Evolutionary conservation across 1,140 invertebrate genomes (phyloP).

Genomic region (Macrobrachium rosenbergii): DNA sequence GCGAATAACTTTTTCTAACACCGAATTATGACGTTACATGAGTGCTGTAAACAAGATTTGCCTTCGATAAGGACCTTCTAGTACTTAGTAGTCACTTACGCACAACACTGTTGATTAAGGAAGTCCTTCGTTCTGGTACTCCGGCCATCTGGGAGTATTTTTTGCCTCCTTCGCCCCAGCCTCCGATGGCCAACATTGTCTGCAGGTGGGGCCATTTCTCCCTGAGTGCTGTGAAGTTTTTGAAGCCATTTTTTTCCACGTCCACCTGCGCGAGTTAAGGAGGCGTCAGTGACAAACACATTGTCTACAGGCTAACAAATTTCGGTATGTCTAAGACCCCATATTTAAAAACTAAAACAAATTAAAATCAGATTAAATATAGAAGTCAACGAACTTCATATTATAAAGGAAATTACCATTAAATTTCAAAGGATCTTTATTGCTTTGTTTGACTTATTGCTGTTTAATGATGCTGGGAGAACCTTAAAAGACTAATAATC

Average conservation of each 20-base stretch:
- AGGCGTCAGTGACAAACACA: background rate
- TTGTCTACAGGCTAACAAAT: too few relatives aligned
- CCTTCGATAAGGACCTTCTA: too few relatives aligned
- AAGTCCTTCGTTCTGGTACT: constrained; percentile 77
- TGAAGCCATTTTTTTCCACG: constrained; percentile 37
- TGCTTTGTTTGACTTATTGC: too few relatives aligned
- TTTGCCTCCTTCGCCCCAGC: constrained; percentile 88
- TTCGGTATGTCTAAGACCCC: too few relatives aligned
- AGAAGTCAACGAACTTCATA: too few relatives aligned
- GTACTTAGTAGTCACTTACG: constrained; percentile 72
- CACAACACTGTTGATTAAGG: constrained; percentile 83
- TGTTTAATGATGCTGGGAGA: too few relatives aligned
- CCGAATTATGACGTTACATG: background rate
- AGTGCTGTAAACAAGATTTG: background rate
- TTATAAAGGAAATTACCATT: too few relatives aligned
- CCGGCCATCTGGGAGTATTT: constrained; percentile 87
- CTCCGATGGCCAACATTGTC: constrained; percentile 84
- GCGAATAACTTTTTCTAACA: background rate
- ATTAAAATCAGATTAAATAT: too few relatives aligned
- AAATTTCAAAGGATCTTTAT: too few relatives aligned
- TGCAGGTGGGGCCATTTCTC: constrained; percentile 81
- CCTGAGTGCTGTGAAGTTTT: constrained; percentile 75
- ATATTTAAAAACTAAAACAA: too few relatives aligned
- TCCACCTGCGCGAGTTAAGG: constrained; percentile 37
- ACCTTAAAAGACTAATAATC: too few relatives aligned